Conservation (phyloP, 1,140 invertebrate genomes). For the Brachionus manjavacas region DNA sequence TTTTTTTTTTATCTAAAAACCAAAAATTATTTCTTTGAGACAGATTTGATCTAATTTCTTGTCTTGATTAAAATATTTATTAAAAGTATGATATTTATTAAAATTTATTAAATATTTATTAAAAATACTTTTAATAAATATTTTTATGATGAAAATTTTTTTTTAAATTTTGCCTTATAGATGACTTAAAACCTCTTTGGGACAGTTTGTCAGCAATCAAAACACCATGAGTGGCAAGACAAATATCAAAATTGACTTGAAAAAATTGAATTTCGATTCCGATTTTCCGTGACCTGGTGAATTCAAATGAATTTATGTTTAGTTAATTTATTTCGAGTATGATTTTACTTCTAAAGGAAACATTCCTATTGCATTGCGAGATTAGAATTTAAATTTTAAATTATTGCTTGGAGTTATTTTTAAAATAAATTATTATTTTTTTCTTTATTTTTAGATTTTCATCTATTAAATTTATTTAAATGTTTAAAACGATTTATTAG, state of each 20-base stretch:
- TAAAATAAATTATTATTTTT: not conserved
- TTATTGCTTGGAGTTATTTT: not conserved
- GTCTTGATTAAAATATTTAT: too few relatives aligned
- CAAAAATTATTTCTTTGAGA: not conserved
- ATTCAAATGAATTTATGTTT: not conserved
- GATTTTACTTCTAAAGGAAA: slow-evolving; percentile 4
- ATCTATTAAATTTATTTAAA: too few relatives aligned
- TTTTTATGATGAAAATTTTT: too few relatives aligned
- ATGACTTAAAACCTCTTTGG: slow-evolving; percentile 1
- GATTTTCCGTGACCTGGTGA: not conserved
- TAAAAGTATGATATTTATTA: too few relatives aligned
- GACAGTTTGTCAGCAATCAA: not conserved
- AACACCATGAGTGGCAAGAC: not conserved
- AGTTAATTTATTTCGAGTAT: not conserved
- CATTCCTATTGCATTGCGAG: not conserved
- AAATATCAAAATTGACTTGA: not conserved
- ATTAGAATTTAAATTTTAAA: not conserved
- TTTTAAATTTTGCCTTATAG: not conserved
- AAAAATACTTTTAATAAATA: too few relatives aligned
- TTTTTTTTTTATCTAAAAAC: not conserved
- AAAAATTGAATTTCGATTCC: not conserved
- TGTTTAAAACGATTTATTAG: too few relatives aligned
- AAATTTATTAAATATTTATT: too few relatives aligned
- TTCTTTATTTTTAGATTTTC: too few relatives aligned
- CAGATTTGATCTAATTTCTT: too few relatives aligned